Evolutionary conservation across 2,797 vertebrate species (phyloP).

Genomic region (Agapornis canus): DNA sequence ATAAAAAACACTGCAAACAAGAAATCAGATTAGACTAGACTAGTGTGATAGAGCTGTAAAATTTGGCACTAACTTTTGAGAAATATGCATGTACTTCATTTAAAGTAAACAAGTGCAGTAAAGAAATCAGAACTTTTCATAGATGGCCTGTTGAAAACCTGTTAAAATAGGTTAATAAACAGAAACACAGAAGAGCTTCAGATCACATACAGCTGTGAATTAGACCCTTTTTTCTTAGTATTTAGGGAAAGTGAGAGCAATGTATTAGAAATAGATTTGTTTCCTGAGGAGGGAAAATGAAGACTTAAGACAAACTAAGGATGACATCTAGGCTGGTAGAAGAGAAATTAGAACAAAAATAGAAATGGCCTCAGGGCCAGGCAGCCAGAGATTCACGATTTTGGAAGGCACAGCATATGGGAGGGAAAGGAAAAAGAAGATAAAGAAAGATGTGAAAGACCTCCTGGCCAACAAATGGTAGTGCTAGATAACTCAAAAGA

Average conservation of each 20-base stretch:
- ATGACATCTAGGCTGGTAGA: not conserved
- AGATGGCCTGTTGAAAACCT: not conserved
- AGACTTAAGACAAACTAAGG: not conserved
- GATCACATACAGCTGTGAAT: not conserved
- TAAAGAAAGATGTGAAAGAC: not conserved
- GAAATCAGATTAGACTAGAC: not conserved
- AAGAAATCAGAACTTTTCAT: not conserved
- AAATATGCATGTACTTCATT: not conserved
- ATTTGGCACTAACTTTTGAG: not conserved
- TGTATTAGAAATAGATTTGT: not conserved
- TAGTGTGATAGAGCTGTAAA: not conserved
- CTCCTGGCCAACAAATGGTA: not conserved
- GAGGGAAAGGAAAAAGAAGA: not conserved
- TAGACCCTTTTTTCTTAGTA: not conserved
- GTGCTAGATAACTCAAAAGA: not conserved
- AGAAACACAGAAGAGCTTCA: not conserved
- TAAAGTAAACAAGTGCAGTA: not conserved
- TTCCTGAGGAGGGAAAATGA: conserved; percentile 23
- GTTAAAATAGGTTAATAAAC: not conserved
- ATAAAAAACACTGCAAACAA: not conserved
- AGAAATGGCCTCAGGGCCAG: conserved; percentile 4
- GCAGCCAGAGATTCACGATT: not conserved
- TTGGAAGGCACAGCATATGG: not conserved
- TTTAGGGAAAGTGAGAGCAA: not conserved
- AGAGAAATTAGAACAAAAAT: conserved; percentile 34